A percentile compares a stretch with the other conserved stretches of the same genome.
phyloP scores from a whole-genome alignment of 2,113 vertebrate genomes.

The rabbit (Oryctolagus cuniculus) region DNA sequence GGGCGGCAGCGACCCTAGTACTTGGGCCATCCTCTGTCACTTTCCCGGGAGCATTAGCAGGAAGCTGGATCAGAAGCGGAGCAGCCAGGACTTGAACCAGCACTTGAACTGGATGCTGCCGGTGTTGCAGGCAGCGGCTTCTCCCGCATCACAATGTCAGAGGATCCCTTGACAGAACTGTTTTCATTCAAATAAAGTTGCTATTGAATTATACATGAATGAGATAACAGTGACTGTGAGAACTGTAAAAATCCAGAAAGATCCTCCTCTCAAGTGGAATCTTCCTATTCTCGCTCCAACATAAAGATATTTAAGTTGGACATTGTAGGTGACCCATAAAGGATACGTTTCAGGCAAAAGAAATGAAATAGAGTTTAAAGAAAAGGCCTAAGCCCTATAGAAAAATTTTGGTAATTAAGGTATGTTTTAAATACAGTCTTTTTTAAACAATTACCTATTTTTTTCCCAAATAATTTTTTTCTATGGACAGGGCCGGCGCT shows the following conservation, averaged over 20 bases:
- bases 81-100: too few species aligned
- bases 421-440: conserved; percentile 22
- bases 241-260: conserved; percentile 1
- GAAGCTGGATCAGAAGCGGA: too few species aligned
- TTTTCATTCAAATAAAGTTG: background rate
- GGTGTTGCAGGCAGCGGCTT: too few species aligned
- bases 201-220: background rate
- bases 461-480: background rate
- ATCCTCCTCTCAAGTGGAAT: background rate
- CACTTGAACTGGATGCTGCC: too few species aligned
- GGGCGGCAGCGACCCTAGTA: too few species aligned
- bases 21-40: too few species aligned
- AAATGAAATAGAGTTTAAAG: conserved; percentile 7
- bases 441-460: conserved; percentile 1
- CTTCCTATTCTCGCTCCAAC: background rate
- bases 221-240: conserved; percentile 5
- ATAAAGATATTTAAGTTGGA: background rate
- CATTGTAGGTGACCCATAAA: background rate
- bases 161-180: background rate
- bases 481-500: background rate
- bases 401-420: background rate
- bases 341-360: background rate
- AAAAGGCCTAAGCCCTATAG: background rate
- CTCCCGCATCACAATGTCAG: too few species aligned
- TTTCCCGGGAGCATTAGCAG: too few species aligned